Evolutionary conservation across 2,797 vertebrate genomes (phyloP).

Genomic region (Strix occidentalis): DNA sequence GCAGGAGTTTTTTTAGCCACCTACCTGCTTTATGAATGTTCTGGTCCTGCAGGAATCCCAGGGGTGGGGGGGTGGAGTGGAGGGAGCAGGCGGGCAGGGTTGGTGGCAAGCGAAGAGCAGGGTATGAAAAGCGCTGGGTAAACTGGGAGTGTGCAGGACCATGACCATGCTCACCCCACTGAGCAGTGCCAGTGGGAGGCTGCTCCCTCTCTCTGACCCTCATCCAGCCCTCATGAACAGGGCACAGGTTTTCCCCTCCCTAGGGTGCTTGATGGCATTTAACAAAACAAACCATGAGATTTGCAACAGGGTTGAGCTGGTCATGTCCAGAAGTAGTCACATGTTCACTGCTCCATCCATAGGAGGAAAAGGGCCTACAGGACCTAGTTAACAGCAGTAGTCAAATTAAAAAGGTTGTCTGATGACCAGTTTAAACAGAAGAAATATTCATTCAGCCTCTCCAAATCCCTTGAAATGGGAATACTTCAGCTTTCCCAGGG

Average conservation of each 20-base stretch:
- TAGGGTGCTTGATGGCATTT: neutral
- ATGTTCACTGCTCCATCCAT: accelerated
- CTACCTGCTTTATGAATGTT: neutral
- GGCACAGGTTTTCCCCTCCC: neutral
- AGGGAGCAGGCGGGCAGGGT: accelerated
- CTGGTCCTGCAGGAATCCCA: neutral
- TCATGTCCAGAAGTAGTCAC: neutral
- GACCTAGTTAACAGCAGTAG: neutral
- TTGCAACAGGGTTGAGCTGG: neutral
- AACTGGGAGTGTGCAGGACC: neutral
- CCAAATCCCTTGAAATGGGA: neutral
- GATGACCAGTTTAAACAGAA: neutral
- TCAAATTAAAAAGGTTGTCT: neutral
- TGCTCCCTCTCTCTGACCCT: neutral
- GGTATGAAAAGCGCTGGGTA: accelerated
- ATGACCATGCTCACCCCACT: accelerated
- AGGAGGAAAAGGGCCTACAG: neutral
- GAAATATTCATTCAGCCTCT: neutral
- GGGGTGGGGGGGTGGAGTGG: accelerated
- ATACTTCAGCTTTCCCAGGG: neutral
- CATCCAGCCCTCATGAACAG: neutral
- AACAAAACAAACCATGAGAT: neutral
- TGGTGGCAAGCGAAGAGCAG: accelerated
- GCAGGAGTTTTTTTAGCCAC: accelerated
- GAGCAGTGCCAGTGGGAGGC: accelerated